These are phyloP conservation scores for Monoplex corrugatus DNA, from an alignment of 2,888 invertebrate genomes.

Conservation along the genomic window DNA sequence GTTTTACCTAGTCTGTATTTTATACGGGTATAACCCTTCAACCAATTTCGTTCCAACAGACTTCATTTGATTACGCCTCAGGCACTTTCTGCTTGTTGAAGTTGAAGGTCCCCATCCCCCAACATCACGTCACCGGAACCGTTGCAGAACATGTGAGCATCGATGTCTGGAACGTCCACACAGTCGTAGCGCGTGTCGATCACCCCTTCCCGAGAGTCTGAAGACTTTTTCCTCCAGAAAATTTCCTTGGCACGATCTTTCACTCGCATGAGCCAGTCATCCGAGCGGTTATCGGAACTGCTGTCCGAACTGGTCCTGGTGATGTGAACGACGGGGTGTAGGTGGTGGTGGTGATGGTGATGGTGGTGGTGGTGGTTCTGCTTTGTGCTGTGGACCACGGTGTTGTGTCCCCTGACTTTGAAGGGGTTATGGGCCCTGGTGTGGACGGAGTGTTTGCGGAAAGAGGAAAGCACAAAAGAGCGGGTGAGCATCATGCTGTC, in stretches of 20 bases:
- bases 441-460: slow-evolving; percentile 51
- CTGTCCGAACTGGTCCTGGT: not conserved
- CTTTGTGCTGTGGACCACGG: not conserved
- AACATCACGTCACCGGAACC: slow-evolving; percentile 2
- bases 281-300: slow-evolving; percentile 21
- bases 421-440: not conserved
- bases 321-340: not conserved
- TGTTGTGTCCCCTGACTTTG: not conserved
- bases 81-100: no score
- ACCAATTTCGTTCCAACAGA: no score
- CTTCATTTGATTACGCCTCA: no score
- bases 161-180: slow-evolving; percentile 36
- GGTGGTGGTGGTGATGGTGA: not conserved
- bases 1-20: no score
- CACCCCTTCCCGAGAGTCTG: not conserved
- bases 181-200: slow-evolving; percentile 45
- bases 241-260: slow-evolving; percentile 34
- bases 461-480: slow-evolving; percentile 59
- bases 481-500: slow-evolving; percentile 59
- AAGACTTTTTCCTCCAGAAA: slow-evolving; percentile 22
- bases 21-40: no score
- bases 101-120: not conserved
- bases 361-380: not conserved
- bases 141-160: slow-evolving; percentile 32
- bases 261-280: slow-evolving; percentile 43